These are phyloP conservation scores for Gastracanthus pulcherrimus DNA, from an alignment of 2,888 invertebrate genomes.

Conservation along the genomic window DNA sequence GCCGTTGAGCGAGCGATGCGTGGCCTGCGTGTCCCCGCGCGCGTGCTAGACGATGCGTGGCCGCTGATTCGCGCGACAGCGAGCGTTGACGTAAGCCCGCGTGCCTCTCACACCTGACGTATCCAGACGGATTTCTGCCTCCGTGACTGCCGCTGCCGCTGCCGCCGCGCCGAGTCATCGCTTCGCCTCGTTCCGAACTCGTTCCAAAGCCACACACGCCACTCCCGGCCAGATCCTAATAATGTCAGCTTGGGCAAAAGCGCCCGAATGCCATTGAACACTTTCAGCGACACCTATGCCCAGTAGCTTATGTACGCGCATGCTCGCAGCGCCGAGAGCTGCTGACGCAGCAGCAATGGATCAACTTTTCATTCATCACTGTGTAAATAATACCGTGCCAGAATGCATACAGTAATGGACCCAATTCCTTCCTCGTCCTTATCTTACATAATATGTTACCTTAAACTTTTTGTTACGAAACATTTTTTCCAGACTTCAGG, in stretches of 20 bases:
- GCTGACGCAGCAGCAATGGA: background rate
- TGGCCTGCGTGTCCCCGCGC: slow-evolving; percentile 2
- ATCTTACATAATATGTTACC: too few relatives aligned
- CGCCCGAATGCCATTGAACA: background rate
- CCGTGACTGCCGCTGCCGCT: slow-evolving; percentile 60
- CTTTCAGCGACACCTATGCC: too few relatives aligned
- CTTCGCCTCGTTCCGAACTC: slow-evolving; percentile 50
- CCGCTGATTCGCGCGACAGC: slow-evolving; percentile 32
- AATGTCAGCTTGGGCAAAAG: too few relatives aligned
- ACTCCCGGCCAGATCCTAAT: background rate
- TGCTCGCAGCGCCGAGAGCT: too few relatives aligned
- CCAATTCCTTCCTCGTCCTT: too few relatives aligned
- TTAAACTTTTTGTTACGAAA: too few relatives aligned
- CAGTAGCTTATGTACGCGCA: too few relatives aligned
- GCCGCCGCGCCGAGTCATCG: slow-evolving; percentile 52
- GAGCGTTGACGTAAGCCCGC: slow-evolving; percentile 56
- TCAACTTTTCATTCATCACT: too few relatives aligned
- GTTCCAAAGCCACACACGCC: slow-evolving; percentile 10
- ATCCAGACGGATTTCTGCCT: slow-evolving; percentile 65
- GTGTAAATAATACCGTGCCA: too few relatives aligned
- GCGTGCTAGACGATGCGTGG: slow-evolving; percentile 10
- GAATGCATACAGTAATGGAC: too few relatives aligned
- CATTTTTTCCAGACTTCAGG: too few relatives aligned
- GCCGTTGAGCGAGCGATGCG: slow-evolving; percentile 12
- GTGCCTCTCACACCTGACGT: slow-evolving; percentile 68